phyloP scores from a whole-genome alignment of 1,140 invertebrate species.

The Laupala kohalensis region DNA sequence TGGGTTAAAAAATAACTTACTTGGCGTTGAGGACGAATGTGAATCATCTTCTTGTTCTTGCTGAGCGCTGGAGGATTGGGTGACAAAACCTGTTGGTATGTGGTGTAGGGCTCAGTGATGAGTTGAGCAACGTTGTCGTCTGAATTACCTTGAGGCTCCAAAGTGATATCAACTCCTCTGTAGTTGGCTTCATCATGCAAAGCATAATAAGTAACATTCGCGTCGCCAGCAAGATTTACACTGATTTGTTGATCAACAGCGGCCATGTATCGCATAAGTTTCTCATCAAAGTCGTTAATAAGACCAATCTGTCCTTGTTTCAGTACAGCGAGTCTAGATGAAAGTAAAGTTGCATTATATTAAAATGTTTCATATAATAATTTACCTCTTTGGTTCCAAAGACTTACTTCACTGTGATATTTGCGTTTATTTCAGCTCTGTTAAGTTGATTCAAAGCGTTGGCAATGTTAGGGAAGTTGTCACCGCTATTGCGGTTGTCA shows the following conservation, averaged over 20 bases:
- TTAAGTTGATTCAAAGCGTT: too few species aligned
- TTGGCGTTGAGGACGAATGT: conserved; percentile 22
- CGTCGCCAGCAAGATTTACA: conserved; percentile 34
- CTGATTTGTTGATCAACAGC: conserved; percentile 43
- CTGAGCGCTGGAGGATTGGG: conserved; percentile 31
- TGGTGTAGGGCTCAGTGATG: conserved; percentile 43
- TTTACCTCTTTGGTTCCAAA: too few species aligned
- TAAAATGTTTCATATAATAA: too few species aligned
- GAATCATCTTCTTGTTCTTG: conserved; percentile 26
- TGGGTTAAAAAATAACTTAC: conserved; percentile 8
- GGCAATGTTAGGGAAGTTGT: conserved; percentile 24
- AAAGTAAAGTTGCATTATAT: too few species aligned
- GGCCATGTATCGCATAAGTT: conserved; percentile 35
- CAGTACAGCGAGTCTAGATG: too few species aligned
- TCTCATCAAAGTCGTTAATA: background rate
- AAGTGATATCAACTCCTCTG: conserved; percentile 28
- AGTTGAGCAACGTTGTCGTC: conserved; percentile 39
- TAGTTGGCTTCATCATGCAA: conserved; percentile 28
- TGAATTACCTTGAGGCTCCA: conserved; percentile 30
- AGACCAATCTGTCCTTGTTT: background rate
- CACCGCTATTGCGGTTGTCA: too few species aligned
- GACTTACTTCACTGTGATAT: too few species aligned
- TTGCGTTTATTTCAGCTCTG: too few species aligned
- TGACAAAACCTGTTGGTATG: conserved; percentile 36
- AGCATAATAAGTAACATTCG: conserved; percentile 22